phyloP scores from a whole-genome alignment of 2,113 vertebrate species.

The Colaptes auratus region DNA sequence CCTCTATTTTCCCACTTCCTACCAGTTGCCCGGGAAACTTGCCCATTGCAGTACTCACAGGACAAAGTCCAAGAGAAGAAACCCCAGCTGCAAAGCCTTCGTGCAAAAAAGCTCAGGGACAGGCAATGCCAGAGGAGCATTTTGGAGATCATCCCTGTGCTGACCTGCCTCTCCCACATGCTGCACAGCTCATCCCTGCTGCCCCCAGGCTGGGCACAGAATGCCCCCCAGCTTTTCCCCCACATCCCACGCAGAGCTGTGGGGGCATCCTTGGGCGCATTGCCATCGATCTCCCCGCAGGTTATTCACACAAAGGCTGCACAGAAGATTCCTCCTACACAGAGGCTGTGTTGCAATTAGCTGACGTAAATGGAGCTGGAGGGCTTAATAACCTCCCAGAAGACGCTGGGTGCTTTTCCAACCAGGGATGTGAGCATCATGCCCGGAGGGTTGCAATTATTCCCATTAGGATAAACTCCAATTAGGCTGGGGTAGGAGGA shows the following conservation, averaged over 20 bases:
- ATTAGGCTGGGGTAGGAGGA: not conserved
- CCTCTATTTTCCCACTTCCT: not conserved
- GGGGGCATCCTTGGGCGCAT: not conserved
- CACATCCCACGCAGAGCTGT: accelerated
- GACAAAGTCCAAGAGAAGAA: not conserved
- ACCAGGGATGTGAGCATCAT: accelerated
- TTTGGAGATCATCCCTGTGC: not conserved
- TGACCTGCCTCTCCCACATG: not conserved
- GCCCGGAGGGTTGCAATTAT: not conserved
- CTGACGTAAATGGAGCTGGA: not conserved
- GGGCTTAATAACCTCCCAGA: not conserved
- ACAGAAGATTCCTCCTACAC: not conserved
- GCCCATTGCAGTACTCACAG: accelerated
- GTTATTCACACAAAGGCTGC: not conserved
- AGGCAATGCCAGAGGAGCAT: accelerated
- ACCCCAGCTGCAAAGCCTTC: not conserved
- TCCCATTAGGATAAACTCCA: not conserved
- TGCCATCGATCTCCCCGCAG: accelerated
- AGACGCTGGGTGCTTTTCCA: not conserved
- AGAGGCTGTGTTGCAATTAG: not conserved
- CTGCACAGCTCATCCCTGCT: not conserved
- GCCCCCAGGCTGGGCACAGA: not conserved
- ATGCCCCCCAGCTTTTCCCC: too few relatives aligned
- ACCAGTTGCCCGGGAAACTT: constrained; percentile 11
- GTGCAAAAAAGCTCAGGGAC: accelerated